Base-by-base conservation (phyloP, 2,888 invertebrate species). In the Orchesella flavescens region DNA sequence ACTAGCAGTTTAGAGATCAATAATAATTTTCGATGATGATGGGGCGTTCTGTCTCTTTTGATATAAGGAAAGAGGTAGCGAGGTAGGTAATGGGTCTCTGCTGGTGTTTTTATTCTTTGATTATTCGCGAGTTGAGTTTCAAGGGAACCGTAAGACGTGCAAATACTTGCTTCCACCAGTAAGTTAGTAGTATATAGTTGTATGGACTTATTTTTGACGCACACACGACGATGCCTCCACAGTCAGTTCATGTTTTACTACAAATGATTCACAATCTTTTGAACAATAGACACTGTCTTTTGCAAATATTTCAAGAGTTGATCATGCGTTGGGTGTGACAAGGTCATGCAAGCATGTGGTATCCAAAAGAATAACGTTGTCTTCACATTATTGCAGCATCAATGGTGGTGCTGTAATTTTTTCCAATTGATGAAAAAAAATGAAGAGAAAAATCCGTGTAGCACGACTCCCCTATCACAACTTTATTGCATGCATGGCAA, bases 281-380 rank as follows among this genome's bases (percentile, higher is more conserved):
- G 53, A 13, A 53, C 53, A 53, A 53, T 53, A 10, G 63, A 5
- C 63, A 24, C 34, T 63, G 34, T n/a, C 13, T 23, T 55, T 17
- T 63, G n/a, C 63, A 23, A 23, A 13, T 66, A 80, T 80, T 80
- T 80, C 68, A 57, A 74, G 73, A 80, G 73, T 80, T 80, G 80
- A 80, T 80, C 80, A 80, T 73, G 80, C 80, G 74, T 80, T 80
- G 80, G 80, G 80, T 74, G 80, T 80, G 80, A 80, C 80, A 80
- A 80, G 80, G 80, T 80, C 80, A 80, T 34, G 57, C 53, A 34
- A 34, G 21, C 71, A 63, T 49, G 78, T 61, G 73, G 71, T 17
- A 59, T 21, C 17, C 59, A 59, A 17, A 19, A 17, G n/a, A 19
- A 1, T 17, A 59, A 3, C 53, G 17, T 53, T 17, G 19, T 21